A percentile compares a stretch with the other conserved stretches of the same genome.
phyloP scores from a whole-genome alignment of 2,113 vertebrate genomes.

The Aldabrachelys gigantea region DNA sequence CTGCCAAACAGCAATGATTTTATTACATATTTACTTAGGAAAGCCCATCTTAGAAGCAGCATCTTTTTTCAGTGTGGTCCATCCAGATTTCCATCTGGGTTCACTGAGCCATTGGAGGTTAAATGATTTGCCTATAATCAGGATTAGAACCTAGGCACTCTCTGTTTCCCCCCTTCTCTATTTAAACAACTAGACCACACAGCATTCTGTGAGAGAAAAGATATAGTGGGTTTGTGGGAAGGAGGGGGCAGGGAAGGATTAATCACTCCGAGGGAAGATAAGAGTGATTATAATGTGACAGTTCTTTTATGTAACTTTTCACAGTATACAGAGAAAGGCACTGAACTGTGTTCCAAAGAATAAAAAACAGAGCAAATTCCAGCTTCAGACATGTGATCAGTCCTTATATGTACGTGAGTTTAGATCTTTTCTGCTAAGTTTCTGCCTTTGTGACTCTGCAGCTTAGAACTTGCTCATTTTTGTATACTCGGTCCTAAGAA shows the following conservation, averaged over 20 bases:
- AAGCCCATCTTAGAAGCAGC: neutral
- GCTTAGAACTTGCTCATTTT: neutral
- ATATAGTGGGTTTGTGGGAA: neutral
- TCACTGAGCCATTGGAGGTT: neutral
- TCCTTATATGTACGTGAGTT: neutral
- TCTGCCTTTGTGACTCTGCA: neutral
- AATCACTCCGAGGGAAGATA: neutral
- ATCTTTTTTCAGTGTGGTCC: neutral
- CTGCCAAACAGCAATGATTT: neutral
- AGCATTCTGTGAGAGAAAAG: neutral
- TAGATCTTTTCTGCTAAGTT: neutral
- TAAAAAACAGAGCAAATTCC: constrained; percentile 22
- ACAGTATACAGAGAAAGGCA: constrained; percentile 12
- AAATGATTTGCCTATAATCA: neutral
- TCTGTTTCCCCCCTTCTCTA: neutral
- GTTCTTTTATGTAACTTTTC: constrained; percentile 38
- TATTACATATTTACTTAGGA: neutral
- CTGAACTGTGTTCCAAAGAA: neutral
- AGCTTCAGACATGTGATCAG: neutral
- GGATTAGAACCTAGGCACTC: neutral
- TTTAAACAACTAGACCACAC: neutral
- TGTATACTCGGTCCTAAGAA: neutral
- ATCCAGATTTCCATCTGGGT: neutral
- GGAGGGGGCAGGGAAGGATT: neutral
- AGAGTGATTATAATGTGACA: constrained; percentile 6